phyloP scores from a whole-genome alignment of 2,797 vertebrate genomes.

The Podargus strigoides region DNA sequence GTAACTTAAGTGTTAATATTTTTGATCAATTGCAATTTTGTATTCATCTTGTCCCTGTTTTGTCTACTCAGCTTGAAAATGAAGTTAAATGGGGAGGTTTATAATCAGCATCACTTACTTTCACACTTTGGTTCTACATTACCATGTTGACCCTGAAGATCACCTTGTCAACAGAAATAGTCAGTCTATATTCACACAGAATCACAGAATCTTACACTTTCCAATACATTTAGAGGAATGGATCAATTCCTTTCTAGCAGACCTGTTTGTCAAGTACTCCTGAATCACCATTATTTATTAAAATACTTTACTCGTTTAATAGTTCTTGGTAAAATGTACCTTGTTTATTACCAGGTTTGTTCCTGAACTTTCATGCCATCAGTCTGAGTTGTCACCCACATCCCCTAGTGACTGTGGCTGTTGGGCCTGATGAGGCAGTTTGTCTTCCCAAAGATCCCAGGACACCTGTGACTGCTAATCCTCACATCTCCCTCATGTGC shows the following conservation, averaged over 20 bases:
- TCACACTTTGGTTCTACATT: not conserved
- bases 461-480: not conserved
- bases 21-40: not conserved
- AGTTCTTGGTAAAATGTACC: not conserved
- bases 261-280: not conserved
- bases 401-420: not conserved
- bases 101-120: not conserved
- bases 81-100: not conserved
- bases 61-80: constrained; percentile 1
- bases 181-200: not conserved
- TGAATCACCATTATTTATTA: not conserved
- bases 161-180: not conserved
- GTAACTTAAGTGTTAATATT: not conserved
- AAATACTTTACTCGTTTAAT: not conserved
- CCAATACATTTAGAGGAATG: not conserved
- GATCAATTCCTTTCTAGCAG: not conserved
- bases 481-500: not conserved
- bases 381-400: not conserved
- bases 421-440: not conserved
- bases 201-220: too few relatives aligned
- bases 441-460: not conserved
- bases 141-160: not conserved
- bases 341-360: not conserved
- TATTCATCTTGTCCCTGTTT: not conserved
- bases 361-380: not conserved